These are phyloP conservation scores for Drosophila repleta DNA, from an alignment of 1,140 invertebrate species.

Conservation along the genomic window DNA sequence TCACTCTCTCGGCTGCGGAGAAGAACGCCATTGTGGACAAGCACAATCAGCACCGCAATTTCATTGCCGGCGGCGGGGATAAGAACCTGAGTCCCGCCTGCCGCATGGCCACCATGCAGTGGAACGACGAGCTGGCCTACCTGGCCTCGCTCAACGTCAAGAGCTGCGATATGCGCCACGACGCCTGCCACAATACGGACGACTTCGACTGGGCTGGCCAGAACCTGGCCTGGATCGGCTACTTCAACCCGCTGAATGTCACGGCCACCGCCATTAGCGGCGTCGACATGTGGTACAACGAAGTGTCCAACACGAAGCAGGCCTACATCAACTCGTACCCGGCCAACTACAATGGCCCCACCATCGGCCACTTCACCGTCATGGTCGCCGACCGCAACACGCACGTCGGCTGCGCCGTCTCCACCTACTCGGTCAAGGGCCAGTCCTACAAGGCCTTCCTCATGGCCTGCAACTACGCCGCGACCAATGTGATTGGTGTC, in stretches of 20 bases:
- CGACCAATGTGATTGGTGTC: conserved; percentile 63
- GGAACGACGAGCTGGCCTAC: conserved; percentile 71
- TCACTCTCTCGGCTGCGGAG: conserved; percentile 29
- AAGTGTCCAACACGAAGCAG: conserved; percentile 47
- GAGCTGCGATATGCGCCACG: conserved; percentile 68
- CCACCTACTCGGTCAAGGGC: conserved; percentile 48
- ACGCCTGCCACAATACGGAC: conserved; percentile 70
- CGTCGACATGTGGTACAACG: conserved; percentile 67
- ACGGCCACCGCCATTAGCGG: conserved; percentile 23
- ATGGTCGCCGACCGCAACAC: conserved; percentile 71
- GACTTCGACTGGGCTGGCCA: conserved; percentile 70
- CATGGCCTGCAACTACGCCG: conserved; percentile 72
- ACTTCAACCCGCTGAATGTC: conserved; percentile 33
- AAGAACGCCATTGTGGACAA: conserved; percentile 49
- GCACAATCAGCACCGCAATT: conserved; percentile 62
- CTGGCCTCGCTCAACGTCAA: conserved; percentile 68
- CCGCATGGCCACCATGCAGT: conserved; percentile 76
- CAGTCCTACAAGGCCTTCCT: conserved; percentile 57
- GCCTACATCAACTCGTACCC: conserved; percentile 62
- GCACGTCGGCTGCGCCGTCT: conserved; percentile 66
- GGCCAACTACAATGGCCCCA: conserved; percentile 46
- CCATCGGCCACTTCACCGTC: conserved; percentile 76
- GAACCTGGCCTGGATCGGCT: conserved; percentile 72
- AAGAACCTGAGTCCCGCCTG: conserved; percentile 57
- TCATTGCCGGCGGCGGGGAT: conserved; percentile 59